Evolutionary conservation across 1,140 invertebrate genomes (phyloP), one percentile per base, ranked within the genome.

Genomic region (Zaprionus tsacasi): DNA sequence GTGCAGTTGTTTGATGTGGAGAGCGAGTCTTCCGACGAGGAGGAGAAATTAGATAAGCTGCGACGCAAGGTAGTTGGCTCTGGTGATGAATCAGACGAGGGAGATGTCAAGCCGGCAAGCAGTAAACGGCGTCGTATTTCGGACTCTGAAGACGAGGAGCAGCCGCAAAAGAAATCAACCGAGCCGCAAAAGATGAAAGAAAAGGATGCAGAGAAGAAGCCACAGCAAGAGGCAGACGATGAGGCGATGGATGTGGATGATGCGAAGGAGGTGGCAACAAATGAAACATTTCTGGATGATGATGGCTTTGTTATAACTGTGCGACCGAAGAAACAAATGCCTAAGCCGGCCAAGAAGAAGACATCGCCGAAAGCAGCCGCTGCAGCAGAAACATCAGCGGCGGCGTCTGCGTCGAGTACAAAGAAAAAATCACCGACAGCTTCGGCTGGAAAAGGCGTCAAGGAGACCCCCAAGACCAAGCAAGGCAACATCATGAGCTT

Each of bases 251-350:
- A 70, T 17, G 63, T 70, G 13, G 76, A 75, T 11, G 56, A 63
- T 13, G 72, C 59, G 17, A 48, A 69, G 59, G 45, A 65, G 6
- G 27, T 54, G n/a, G 54, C 69, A 1, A 69, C 74, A 17, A 88
- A 88, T 38, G 91, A 92, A 74, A 92, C 91, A 8, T 92, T 74
- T 81, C 64, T 92, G 33, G 91, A 92, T 71, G 91, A 92, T 2
- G 91, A 92, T 60, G 91, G 91, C 15, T 92, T 92, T 63, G 91
- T 92, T 25, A 79, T 92, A 38, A 92, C 91, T 6, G 79, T 88
- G 3, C 90, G 86, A 25, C 65, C 91, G 3, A 58, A 67, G 7
- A 89, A 87, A 61, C 35, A 59, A 65, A 15, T 58, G 6, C 56
- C 60, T 15, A 50, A 7, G 57, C 70, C 77, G 6, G 38, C 45